Percentiles rank a stretch among this genome's conserved stretches.
Conservation (phyloP, 2,797 vertebrate genomes). For the Pipistrellus kuhlii region DNA sequence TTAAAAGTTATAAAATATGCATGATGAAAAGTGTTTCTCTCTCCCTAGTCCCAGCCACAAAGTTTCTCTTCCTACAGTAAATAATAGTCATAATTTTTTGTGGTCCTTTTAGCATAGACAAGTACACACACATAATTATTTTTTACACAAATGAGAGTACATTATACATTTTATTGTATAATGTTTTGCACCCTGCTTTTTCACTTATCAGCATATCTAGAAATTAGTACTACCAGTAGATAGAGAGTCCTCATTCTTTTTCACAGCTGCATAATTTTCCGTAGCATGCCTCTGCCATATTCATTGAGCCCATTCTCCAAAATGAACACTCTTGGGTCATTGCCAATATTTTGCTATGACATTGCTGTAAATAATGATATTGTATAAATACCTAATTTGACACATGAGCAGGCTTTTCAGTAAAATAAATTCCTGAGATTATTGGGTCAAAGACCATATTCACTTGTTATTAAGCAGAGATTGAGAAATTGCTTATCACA, state of each 20-base stretch:
- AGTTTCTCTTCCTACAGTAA: neutral
- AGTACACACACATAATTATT: neutral
- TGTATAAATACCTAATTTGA: neutral
- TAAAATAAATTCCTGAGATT: constrained; percentile 14
- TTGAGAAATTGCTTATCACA: neutral
- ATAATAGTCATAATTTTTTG: neutral
- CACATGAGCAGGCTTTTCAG: neutral
- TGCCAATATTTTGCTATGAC: neutral
- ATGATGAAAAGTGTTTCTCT: neutral
- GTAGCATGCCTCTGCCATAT: accelerated
- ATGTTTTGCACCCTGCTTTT: neutral
- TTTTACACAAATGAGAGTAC: neutral
- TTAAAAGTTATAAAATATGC: neutral
- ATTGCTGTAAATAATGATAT: neutral
- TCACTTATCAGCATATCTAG: neutral
- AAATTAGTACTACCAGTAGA: neutral
- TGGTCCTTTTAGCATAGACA: neutral
- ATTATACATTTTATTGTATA: neutral
- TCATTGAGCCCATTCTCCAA: neutral
- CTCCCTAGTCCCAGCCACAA: neutral
- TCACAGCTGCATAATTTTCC: neutral
- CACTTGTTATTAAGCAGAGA: neutral
- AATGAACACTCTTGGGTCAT: too few species aligned
- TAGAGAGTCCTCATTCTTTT: neutral
- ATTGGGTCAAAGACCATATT: neutral